Base-by-base conservation (phyloP, 2,113 vertebrate species). In the Meleagris gallopavo region DNA sequence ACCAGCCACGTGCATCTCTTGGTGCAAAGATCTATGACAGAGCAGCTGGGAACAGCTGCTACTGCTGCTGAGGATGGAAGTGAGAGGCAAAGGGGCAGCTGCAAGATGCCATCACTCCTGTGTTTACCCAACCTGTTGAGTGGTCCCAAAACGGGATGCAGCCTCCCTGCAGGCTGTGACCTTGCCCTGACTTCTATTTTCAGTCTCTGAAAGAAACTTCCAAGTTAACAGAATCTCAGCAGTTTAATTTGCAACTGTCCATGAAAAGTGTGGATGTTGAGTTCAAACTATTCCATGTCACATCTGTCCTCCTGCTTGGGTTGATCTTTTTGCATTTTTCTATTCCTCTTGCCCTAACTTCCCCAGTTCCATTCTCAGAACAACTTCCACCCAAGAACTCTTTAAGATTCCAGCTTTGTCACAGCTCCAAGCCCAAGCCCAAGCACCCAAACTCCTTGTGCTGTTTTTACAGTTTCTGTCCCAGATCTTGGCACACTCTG, bases 41-140 rank as follows among this genome's bases (percentile, higher is more conserved):
- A 74, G 55, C 87, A 96, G 81, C 81, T 93, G 94, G 46, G 66
- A 87, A 18, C 87, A 94, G 84, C 81, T 73, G 91, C 71, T 94
- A 54, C 52, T 64, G 69, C 40, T 58, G 54, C 30, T 57, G 54
- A 15, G 29, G 20, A 34, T 7, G 70, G 69, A 95, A 92, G 32
- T 55, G 25, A 65, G 29, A 81, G 13, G 32, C 55, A 86, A 88
- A 77, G 34, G 25, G 19, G 41, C 50, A 86, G 50, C 60, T 0
- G 0, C 0, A 0, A 79, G 57, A 58, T 67, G 65, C 75, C 71
- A 76, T 61, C 65, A 50, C n/a, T 62, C 45, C 30, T 22, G 55
- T 54, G 50, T 54, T 81, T 54, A 77, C 36, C 29, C 69, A 78
- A n/a, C 18, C 13, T 38, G 38, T 27, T 41, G 55, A 71, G 89